A percentile compares a stretch with the other conserved stretches of the same genome.
phyloP scores from a whole-genome alignment of 1,140 invertebrate genomes.

The Heliconius himera region DNA sequence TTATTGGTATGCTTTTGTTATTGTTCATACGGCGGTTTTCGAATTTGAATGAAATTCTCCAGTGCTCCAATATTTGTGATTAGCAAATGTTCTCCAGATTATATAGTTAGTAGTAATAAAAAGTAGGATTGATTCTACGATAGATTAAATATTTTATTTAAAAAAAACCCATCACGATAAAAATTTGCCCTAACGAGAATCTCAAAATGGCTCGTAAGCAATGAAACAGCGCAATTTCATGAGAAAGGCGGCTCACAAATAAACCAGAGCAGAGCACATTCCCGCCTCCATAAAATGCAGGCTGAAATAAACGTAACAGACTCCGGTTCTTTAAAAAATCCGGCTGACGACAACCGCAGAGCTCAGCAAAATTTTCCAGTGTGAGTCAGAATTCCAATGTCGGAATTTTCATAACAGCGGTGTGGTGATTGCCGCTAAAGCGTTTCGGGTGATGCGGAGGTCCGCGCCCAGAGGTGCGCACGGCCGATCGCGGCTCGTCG shows the following conservation, averaged over 20 bases:
- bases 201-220: constrained; percentile 73
- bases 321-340: constrained; percentile 70
- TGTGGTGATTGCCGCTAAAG: constrained; percentile 53
- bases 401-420: constrained; percentile 77
- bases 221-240: constrained; percentile 77
- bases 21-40: constrained; percentile 5
- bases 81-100: constrained; percentile 14
- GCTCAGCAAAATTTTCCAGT: constrained; percentile 73
- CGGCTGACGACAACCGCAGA: constrained; percentile 68
- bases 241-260: constrained; percentile 73
- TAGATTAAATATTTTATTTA: constrained; percentile 61
- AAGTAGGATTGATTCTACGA: constrained; percentile 34
- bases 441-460: constrained; percentile 64
- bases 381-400: constrained; percentile 69
- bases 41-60: neutral
- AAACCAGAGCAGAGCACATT: constrained; percentile 75
- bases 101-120: constrained; percentile 47
- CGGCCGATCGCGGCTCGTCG: constrained; percentile 49
- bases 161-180: constrained; percentile 65
- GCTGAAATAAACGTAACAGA: constrained; percentile 75
- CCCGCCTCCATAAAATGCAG: constrained; percentile 75
- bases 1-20: constrained; percentile 11
- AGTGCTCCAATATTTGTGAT: neutral
- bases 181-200: constrained; percentile 68
- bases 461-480: constrained; percentile 45